phyloP scores from a whole-genome alignment of 2,888 invertebrate genomes.

The Campoletis raptor region DNA sequence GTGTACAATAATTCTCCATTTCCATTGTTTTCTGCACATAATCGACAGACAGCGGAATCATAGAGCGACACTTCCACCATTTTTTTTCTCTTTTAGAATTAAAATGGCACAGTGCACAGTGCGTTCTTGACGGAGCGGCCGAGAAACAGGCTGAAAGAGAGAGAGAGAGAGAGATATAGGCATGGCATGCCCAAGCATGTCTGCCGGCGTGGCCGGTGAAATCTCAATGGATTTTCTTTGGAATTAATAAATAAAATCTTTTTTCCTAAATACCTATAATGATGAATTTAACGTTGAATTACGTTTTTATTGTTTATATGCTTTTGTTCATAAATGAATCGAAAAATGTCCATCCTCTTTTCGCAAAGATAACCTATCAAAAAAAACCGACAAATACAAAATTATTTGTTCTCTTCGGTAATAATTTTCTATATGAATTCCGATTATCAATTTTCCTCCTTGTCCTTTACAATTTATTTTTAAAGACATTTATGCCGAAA shows the following conservation, averaged over 20 bases:
- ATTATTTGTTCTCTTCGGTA: not conserved
- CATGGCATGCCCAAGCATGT: not conserved
- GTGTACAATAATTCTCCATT: slow-evolving; percentile 89
- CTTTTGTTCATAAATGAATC: not conserved
- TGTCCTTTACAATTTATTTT: not conserved
- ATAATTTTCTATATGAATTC: not conserved
- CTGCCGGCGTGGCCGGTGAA: not conserved
- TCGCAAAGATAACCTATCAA: not conserved
- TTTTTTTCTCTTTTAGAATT: slow-evolving; percentile 46
- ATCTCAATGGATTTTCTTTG: not conserved
- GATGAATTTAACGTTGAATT: not conserved
- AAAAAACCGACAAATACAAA: not conserved
- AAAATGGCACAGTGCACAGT: slow-evolving; percentile 38
- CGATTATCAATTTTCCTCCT: not conserved
- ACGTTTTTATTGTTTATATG: not conserved
- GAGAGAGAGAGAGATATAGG: slow-evolving; percentile 6
- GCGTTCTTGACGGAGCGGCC: slow-evolving; percentile 21
- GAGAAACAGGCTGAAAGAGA: slow-evolving; percentile 15
- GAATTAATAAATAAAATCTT: not conserved
- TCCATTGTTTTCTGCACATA: slow-evolving; percentile 91
- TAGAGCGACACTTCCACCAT: slow-evolving; percentile 86
- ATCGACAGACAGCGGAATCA: slow-evolving; percentile 90
- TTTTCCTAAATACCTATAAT: not conserved
- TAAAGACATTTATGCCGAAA: not conserved
- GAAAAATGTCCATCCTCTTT: not conserved